Evolutionary conservation across 2,113 vertebrate species (phyloP), one percentile per base, ranked within the genome.

Genomic region (Aspiorhynchus laticeps): DNA sequence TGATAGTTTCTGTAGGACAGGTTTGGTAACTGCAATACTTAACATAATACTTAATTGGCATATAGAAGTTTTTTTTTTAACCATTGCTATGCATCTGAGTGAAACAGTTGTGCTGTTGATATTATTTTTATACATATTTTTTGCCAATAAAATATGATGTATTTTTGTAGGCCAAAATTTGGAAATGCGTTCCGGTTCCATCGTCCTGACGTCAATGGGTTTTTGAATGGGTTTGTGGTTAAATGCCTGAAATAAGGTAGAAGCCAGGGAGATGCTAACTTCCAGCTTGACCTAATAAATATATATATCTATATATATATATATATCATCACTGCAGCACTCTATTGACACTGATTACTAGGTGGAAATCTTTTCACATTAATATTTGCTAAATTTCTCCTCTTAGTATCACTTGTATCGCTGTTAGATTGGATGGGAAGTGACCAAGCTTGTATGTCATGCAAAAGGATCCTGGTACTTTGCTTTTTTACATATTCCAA

Each of bases 1-100:
- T 89, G 86, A 91, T 92, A 85, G 89, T 92, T 93, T 93, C 87
- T 53, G 75, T 90, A 89, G 85, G 82, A 90, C 91, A 87, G 90
- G 92, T 93, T 90, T 93, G 87, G 90, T 90, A 90, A 87, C 91
- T 79, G 28, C 67, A 36, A 86, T 33, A 83, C 78, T 80, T 86
- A 88, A 51, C 75, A 82, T 84, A 88, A 51, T 82, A 84, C 38
- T 14, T 79, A 43, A 56, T 24, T 14, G 14, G 14, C 73, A 67
- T 77, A 12, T 36, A 7, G 10, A 11, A 38, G 10, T 65, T 15
- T 78, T 67, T 59, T 88, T 48, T 48, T 48, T 48, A 15, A 11
- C 82, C 14, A 15, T 73, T 48, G 61, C 3, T 86, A 46, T 41
- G 17, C 26, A 56, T 21, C 53, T 21, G 6, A 8, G 53, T 7